A percentile compares a stretch with the other conserved stretches of the same genome.
Conservation (phyloP, 1,140 invertebrate species). For the Latrodectus geometricus region DNA sequence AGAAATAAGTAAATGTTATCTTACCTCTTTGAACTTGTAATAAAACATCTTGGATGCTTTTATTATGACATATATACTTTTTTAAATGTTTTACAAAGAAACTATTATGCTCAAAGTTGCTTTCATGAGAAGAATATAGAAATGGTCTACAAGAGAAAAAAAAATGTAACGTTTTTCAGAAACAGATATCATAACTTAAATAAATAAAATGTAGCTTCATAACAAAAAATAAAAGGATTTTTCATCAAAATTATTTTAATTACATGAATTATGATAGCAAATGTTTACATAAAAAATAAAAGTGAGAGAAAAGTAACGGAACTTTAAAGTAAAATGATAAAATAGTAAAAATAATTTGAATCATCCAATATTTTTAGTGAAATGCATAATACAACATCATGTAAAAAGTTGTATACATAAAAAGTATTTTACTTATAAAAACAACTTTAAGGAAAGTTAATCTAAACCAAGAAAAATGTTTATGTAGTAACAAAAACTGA, state of each 20-base stretch:
- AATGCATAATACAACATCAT: too few species aligned
- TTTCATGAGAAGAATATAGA: constrained; percentile 26
- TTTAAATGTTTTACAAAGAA: constrained; percentile 44
- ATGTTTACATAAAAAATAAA: not conserved
- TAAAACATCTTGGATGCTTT: constrained; percentile 29
- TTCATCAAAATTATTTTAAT: too few species aligned
- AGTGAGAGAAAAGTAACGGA: too few species aligned
- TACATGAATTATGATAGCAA: not conserved
- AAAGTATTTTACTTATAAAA: too few species aligned
- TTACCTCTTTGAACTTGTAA: constrained; percentile 26
- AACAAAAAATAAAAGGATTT: too few species aligned
- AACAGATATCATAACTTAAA: too few species aligned
- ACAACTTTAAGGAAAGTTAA: too few species aligned
- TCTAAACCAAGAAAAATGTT: too few species aligned
- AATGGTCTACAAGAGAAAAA: constrained; percentile 7
- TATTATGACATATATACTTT: constrained; percentile 20
- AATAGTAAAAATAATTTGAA: not conserved
- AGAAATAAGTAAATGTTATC: not conserved
- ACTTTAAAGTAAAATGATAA: not conserved
- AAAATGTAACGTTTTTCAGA: not conserved
- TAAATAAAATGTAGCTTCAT: too few species aligned
- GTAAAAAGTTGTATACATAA: too few species aligned
- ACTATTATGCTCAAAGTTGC: constrained; percentile 23
- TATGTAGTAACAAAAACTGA: too few species aligned
- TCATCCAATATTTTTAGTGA: too few species aligned